These are phyloP conservation scores for Mus minutoides DNA, from an alignment of 2,797 vertebrate species.

Conservation along the genomic window DNA sequence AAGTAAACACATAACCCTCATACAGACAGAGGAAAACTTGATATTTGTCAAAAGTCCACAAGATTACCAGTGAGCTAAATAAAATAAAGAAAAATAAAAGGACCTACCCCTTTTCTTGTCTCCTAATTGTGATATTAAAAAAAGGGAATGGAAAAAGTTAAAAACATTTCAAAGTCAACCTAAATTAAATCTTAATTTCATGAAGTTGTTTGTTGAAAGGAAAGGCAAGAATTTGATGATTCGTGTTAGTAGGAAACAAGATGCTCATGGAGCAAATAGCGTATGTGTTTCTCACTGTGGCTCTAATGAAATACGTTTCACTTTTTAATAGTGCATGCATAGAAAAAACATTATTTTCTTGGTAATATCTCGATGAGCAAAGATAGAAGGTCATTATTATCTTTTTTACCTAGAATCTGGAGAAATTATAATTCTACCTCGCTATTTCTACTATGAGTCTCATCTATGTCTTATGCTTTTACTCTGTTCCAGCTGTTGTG, in stretches of 20 bases:
- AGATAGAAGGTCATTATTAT: conserved; percentile 27
- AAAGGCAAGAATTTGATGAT: not conserved
- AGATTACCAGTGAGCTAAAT: not conserved
- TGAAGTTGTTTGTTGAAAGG: not conserved
- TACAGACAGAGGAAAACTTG: not conserved
- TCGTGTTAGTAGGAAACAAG: not conserved
- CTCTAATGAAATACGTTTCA: not conserved
- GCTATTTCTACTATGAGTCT: not conserved
- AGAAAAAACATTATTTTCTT: conserved; percentile 52
- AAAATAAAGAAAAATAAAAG: not conserved
- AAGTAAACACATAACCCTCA: not conserved
- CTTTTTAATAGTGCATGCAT: conserved; percentile 10
- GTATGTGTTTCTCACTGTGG: conserved; percentile 21
- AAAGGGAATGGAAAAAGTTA: conserved; percentile 8
- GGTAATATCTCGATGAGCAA: conserved; percentile 40
- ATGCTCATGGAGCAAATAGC: not conserved
- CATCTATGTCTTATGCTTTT: not conserved
- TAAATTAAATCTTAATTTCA: not conserved
- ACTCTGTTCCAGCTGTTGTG: too few relatives aligned
- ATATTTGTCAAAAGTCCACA: not conserved
- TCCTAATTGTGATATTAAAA: conserved; percentile 22
- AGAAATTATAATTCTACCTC: not conserved
- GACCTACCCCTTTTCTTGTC: not conserved
- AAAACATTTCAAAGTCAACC: not conserved
- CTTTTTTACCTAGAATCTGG: conserved; percentile 28